These are phyloP conservation scores for Tenthredo amoena DNA, from an alignment of 2,888 invertebrate genomes.

Conservation along the genomic window DNA sequence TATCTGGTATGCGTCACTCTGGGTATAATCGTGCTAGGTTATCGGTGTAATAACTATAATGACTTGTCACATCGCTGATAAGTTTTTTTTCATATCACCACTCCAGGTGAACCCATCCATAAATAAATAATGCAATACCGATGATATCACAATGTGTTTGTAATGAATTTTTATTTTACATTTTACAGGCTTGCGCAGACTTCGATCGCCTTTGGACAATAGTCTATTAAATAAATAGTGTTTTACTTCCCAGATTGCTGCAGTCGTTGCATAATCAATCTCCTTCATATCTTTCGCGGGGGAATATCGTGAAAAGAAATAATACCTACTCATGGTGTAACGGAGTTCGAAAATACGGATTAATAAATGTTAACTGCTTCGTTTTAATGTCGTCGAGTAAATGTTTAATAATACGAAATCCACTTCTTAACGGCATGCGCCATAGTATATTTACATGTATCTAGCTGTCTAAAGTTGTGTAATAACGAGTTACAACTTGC, in stretches of 20 bases:
- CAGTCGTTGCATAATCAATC: background rate
- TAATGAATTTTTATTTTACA: slow-evolving; percentile 45
- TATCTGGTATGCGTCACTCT: slow-evolving; percentile 23
- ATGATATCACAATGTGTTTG: slow-evolving; percentile 23
- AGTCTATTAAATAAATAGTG: slow-evolving; percentile 20
- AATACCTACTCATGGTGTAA: slow-evolving; percentile 15
- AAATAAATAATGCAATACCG: slow-evolving; percentile 18
- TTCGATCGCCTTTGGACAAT: slow-evolving; percentile 23
- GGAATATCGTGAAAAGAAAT: background rate
- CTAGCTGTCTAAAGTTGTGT: slow-evolving; percentile 24
- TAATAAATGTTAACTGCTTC: slow-evolving; percentile 12
- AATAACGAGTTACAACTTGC: slow-evolving; percentile 40
- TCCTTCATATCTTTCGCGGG: background rate
- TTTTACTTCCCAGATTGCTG: slow-evolving; percentile 23
- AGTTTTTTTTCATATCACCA: background rate
- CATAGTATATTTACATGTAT: slow-evolving; percentile 25
- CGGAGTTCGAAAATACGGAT: slow-evolving; percentile 9
- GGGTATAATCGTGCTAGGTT: slow-evolving; percentile 9
- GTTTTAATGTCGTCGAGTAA: slow-evolving; percentile 42
- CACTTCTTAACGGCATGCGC: slow-evolving; percentile 32
- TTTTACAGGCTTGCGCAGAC: slow-evolving; percentile 48
- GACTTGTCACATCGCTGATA: slow-evolving; percentile 1
- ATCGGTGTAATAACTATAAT: slow-evolving; percentile 32
- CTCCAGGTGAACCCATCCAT: background rate
- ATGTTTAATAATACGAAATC: slow-evolving; percentile 21